These are phyloP conservation scores for Columba janthina DNA, from an alignment of 2,113 vertebrate genomes.

Conservation along the genomic window DNA sequence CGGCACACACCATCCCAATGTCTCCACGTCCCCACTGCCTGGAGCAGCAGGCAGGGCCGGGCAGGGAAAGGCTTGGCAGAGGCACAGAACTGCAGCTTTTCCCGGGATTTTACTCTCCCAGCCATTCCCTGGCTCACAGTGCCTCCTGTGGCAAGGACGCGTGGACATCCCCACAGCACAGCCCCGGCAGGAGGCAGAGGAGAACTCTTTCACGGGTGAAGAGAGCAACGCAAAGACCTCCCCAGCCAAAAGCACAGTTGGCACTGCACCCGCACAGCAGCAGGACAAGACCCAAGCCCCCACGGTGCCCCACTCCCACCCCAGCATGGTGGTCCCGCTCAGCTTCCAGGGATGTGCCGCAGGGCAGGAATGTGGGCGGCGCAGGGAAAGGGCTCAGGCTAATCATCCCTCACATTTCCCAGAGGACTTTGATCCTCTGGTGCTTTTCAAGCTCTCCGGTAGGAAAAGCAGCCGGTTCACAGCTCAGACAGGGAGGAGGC, in stretches of 20 bases:
- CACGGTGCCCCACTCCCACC: not conserved
- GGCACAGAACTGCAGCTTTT: not conserved
- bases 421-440: slow-evolving; percentile 22
- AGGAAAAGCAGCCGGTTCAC: not conserved
- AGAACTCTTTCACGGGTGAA: not conserved
- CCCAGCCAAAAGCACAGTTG: not conserved
- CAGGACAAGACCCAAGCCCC: not conserved
- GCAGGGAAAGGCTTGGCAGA: not conserved
- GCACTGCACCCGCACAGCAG: not conserved
- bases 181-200: not conserved
- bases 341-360: not conserved
- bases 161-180: not conserved
- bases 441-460: not conserved
- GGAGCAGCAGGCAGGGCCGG: not conserved
- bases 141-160: slow-evolving; percentile 44
- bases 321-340: rapidly evolving
- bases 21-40: not conserved
- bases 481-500: not conserved
- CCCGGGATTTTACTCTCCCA: not conserved
- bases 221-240: not conserved
- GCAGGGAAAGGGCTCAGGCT: not conserved
- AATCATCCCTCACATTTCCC: not conserved
- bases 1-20: not conserved
- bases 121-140: slow-evolving; percentile 35
- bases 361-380: slow-evolving; percentile 2